Base-by-base conservation (phyloP, 2,888 invertebrate species). In the Liodrosophila aerea region DNA sequence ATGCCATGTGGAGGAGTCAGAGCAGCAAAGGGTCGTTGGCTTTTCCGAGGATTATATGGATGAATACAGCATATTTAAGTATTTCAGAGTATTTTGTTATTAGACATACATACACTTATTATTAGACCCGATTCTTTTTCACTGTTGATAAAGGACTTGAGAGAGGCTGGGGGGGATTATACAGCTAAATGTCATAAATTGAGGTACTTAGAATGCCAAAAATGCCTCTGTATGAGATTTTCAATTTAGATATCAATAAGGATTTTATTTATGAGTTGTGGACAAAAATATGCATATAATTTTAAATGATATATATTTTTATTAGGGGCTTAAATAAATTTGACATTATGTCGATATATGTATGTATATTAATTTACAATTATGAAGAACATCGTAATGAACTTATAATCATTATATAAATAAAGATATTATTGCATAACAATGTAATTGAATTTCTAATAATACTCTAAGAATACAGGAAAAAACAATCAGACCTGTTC, bases 71-170 rank as follows among this genome's bases (percentile, higher is more conserved):
- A 57, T 49, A 64, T 70, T 82, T 56, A 53, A 61, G 67, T 52
- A 44, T 40, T 40, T 49, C 31, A 27, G 44, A 15, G 22, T 2
- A 30, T 8, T 11, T 56, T 64, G 15, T 43, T 50, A 4, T 34
- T 15, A 1, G 2, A 22, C 2, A 5, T 22, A 22, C 22, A 22
- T 22, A 22, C 5, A 22, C 3, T 44, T 30, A 36, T 39, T 37
- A 29, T 36, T 41, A 56, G 45, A 39, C 22, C 44, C 53, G n/a
- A n/a, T 41, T 43, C 40, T 31, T 12, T 2, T 13, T 13, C 15
- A 13, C 9, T 53, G 49, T 62, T 62, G 75, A 71, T 61, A 57
- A 61, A 62, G 78, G 71, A 82, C 44, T 69, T 63, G 29, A 34
- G 44, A 52, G 52, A 56, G 40, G 63, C 63, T 70, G 52, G 54